Evolutionary conservation across 2,113 vertebrate species (phyloP).

Genomic region (Prolemur simus): DNA sequence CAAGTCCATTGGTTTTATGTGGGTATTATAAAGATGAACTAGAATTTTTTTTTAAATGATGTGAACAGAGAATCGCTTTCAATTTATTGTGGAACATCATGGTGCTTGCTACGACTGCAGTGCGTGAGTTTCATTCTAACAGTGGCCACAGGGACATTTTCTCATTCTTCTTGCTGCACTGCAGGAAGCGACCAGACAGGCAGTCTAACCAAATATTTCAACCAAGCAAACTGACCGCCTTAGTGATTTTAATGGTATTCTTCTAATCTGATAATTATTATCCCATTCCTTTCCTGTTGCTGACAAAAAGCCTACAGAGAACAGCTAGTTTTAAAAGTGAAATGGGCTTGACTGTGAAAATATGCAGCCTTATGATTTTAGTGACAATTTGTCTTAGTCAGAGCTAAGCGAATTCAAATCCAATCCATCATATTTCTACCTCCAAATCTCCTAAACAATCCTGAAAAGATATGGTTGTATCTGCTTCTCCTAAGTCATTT

Average conservation of each 20-base stretch:
- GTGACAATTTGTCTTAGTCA: slow-evolving; percentile 70
- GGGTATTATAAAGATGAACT: background rate
- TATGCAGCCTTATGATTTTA: slow-evolving; percentile 25
- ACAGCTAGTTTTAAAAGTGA: slow-evolving; percentile 28
- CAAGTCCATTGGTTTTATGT: slow-evolving; percentile 23
- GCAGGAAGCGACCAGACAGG: background rate
- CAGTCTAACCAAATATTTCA: background rate
- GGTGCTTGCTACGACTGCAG: background rate
- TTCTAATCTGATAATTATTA: slow-evolving; percentile 39
- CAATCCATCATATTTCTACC: slow-evolving; percentile 67
- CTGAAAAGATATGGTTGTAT: slow-evolving; percentile 51
- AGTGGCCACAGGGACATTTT: background rate
- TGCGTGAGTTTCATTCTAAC: background rate
- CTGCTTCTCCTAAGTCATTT: slow-evolving; percentile 67
- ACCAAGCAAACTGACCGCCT: slow-evolving; percentile 28
- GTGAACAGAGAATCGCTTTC: background rate
- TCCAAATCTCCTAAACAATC: slow-evolving; percentile 63
- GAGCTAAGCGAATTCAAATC: slow-evolving; percentile 64
- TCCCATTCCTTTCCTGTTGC: background rate
- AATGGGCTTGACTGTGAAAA: slow-evolving; percentile 58
- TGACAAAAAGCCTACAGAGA: slow-evolving; percentile 39
- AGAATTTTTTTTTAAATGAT: background rate
- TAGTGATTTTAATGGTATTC: slow-evolving; percentile 57
- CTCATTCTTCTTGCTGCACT: background rate
- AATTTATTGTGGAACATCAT: background rate